Percentiles rank a stretch among this genome's conserved stretches.
Conservation (phyloP, 2,113 vertebrate genomes). For the Oenanthe melanoleuca region DNA sequence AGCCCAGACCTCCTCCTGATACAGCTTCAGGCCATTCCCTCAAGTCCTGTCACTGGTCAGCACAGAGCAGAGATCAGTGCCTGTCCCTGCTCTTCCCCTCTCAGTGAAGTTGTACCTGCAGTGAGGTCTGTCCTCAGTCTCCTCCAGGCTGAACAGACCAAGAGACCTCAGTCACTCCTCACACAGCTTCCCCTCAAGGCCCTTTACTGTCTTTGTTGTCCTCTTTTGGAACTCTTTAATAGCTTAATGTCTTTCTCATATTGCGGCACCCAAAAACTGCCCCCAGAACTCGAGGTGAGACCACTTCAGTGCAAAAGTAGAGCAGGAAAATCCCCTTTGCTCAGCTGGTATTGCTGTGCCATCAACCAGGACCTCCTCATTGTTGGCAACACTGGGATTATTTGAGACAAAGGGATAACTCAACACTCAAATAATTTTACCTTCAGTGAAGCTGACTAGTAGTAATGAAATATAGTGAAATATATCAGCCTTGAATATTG, state of each 20-base stretch:
- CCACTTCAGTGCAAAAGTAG: neutral
- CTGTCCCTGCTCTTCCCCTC: too few species aligned
- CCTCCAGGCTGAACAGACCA: neutral
- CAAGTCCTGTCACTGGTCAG: fast-evolving
- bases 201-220: fast-evolving
- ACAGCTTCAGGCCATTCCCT: neutral
- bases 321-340: neutral
- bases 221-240: too few species aligned
- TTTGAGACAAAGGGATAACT: neutral
- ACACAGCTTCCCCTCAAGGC: fast-evolving
- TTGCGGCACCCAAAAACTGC: neutral
- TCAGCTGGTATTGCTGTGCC: fast-evolving
- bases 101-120: fast-evolving
- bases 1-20: neutral
- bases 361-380: neutral
- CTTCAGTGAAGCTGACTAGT: neutral
- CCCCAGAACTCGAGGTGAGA: neutral
- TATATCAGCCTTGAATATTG: neutral
- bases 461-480: neutral
- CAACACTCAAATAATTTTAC: neutral
- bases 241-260: neutral
- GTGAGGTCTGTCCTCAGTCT: fast-evolving
- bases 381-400: neutral
- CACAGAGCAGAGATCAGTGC: too few species aligned
- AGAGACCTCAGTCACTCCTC: neutral